Base-by-base conservation (phyloP, 2,113 vertebrate species). In the Mustelus asterias region DNA sequence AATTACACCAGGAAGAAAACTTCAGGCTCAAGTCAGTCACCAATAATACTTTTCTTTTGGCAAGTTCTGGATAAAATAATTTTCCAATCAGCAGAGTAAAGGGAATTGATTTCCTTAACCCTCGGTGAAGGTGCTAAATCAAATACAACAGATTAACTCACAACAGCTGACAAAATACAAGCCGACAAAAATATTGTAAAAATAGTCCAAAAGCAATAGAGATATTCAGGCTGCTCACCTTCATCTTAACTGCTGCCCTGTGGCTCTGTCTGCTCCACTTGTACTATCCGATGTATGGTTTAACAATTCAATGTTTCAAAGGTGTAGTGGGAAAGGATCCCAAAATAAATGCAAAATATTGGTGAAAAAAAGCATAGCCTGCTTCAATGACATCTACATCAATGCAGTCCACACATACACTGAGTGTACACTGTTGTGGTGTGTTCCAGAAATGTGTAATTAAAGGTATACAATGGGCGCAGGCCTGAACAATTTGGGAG, bases 151-250 rank as follows among this genome's bases (percentile, higher is more conserved):
- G 18, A 70, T 95, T 72, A 95, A 95, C 72, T 95, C 94, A 72
- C 65, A 33, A 37, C 67, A 95, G 94, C 94, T 95, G 94, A 48
- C 67, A 54, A 95, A 95, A 76, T 54, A 76, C 11, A 95, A 26
- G 44, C 37, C 44, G 16, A 95, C 67, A 72, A 95, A 54, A 65
- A 69, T 95, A 72, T 16, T 95, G 94, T 29, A 48, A 72, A 54
- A 95, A 76, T 48, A 24, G 22, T 95, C 69, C 94, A 95, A 95
- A 76, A 95, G 67, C 48, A 95, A 95, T 72, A 76, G 26, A 48
- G 69, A 54, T 37, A 69, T 24, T 48, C 2, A 44, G 93, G 22
- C 67, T 29, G 26, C 41, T 72, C 67, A 26, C 93, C 67, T 94
- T 94, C 67, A 94, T 94, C 22, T 94, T 26, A 94, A 94, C 65